Conservation (phyloP, 2,888 invertebrate species). For the Margaritifera margaritifera region DNA sequence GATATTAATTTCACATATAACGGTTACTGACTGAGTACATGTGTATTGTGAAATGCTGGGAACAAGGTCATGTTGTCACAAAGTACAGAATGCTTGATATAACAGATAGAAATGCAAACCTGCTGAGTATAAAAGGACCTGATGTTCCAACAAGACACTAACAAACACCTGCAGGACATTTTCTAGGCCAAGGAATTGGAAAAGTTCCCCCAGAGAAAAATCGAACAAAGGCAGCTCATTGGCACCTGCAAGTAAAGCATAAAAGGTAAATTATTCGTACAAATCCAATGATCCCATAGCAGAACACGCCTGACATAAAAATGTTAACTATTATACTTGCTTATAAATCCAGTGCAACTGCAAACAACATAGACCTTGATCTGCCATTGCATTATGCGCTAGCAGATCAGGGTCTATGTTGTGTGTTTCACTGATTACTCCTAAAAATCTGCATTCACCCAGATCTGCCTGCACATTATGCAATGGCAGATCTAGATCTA, state of each 20-base stretch:
- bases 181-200: constrained; percentile 91
- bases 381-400: no score
- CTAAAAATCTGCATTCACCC: no score
- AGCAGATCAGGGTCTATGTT: no score
- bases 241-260: constrained; percentile 58
- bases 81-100: background rate
- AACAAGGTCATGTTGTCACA: background rate
- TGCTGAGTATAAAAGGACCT: constrained; percentile 93
- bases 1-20: background rate
- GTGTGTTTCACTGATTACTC: no score
- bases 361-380: no score
- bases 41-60: background rate
- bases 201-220: constrained; percentile 90
- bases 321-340: no score
- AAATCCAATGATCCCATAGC: no score
- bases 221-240: constrained; percentile 95
- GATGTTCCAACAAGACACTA: constrained; percentile 95
- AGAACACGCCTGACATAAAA: no score
- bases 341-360: no score
- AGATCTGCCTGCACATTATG: no score
- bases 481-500: no score
- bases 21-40: background rate
- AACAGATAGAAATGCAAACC: constrained; percentile 76
- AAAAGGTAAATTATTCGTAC: no score
- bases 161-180: constrained; percentile 94